phyloP scores from a whole-genome alignment of 2,113 vertebrate species.

The Ageneiosus marmoratus region DNA sequence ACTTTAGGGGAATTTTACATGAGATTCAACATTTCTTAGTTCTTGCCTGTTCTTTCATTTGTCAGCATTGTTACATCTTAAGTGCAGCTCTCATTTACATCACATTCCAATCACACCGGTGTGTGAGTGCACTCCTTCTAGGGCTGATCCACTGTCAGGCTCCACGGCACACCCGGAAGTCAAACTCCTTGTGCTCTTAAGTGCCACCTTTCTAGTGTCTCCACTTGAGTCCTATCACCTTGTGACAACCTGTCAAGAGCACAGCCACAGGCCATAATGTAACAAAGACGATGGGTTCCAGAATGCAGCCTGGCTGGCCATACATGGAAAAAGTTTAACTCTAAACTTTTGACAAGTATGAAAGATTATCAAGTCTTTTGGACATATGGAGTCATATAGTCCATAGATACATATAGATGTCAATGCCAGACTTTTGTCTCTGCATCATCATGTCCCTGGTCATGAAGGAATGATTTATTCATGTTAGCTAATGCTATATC shows the following conservation, averaged over 20 bases:
- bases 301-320: slow-evolving; percentile 52
- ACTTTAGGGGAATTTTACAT: background rate
- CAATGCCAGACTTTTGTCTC: background rate
- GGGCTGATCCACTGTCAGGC: slow-evolving; percentile 20
- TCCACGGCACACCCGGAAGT: slow-evolving; percentile 39
- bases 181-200: slow-evolving; percentile 47
- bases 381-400: slow-evolving; percentile 9
- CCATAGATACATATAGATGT: background rate
- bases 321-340: slow-evolving; percentile 64
- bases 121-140: slow-evolving; percentile 5
- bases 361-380: slow-evolving; percentile 20
- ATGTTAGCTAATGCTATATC: background rate
- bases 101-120: slow-evolving; percentile 23
- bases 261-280: slow-evolving; percentile 54
- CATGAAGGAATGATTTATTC: slow-evolving; percentile 12
- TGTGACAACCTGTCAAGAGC: slow-evolving; percentile 67
- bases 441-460: slow-evolving; percentile 1
- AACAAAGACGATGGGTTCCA: slow-evolving; percentile 42
- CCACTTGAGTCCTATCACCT: slow-evolving; percentile 61
- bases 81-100: slow-evolving; percentile 19
- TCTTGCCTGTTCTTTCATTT: background rate
- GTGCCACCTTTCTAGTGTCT: slow-evolving; percentile 56
- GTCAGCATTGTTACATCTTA: background rate
- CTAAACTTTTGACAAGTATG: slow-evolving; percentile 40
- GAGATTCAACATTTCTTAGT: background rate